Evolutionary conservation across 2,113 vertebrate genomes (phyloP), one percentile per base, ranked within the genome.

Genomic region (Archilochus colubris): DNA sequence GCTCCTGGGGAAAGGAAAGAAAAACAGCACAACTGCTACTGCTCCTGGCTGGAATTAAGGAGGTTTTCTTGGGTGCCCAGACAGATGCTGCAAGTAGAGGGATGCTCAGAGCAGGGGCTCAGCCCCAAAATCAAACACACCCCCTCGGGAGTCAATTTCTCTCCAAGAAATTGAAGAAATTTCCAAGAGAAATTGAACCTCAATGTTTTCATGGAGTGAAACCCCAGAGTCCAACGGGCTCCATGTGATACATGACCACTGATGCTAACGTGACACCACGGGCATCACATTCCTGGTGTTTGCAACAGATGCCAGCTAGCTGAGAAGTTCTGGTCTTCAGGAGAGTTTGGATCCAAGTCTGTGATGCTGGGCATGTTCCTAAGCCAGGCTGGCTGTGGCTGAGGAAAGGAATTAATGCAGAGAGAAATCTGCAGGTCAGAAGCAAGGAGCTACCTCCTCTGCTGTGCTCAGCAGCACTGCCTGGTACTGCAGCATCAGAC

Each of bases 191-290:
- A 75, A 75, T 7, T 31, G 31, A 80, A 50, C 44, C 76, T 78
- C 64, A 73, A 2, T 17, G 3, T 55, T 79, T 82, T n/a, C 38
- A 30, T 5, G 12, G 27, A 63, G 23, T 20, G 31, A 19, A 5
- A 74, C 31, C 14, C 38, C 72, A 48, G 51, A 30, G 9, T 9
- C 18, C 0, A 3, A 6, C 5, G 25, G 51, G 31, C 70, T 89
- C 16, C 1, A 6, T 46, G 59, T 12, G 22, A 31, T 22, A 3
- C 54, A 3, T 14, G 33, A 2, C 51, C 19, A 55, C 44, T 61
- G 50, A 3, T 4, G n/a, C 40, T 43, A 63, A 43, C 40, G 6
- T 0, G 10, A 33, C 28, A 54, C 11, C 50, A 50, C 1, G 2
- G 51, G 46, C 58, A 28, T 73, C 67, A 1, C 13, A 7, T 43